Conservation (phyloP, 1,140 invertebrate species). For the Drosophila littoralis region DNA sequence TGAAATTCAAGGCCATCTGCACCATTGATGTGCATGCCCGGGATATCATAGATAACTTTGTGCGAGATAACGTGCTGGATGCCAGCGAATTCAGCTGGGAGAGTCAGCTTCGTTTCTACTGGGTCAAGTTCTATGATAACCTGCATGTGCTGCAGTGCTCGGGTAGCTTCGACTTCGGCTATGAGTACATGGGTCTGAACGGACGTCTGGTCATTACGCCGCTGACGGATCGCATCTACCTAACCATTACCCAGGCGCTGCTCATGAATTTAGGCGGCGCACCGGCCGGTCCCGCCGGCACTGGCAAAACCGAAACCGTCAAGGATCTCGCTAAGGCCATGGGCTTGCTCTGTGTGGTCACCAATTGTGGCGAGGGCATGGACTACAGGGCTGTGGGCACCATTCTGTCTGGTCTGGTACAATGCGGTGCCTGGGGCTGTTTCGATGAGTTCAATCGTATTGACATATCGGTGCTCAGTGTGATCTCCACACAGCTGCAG, state of each 20-base stretch:
- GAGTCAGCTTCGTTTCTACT: constrained; percentile 96
- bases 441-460: constrained; percentile 97
- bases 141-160: constrained; percentile 93
- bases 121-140: constrained; percentile 92
- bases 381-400: constrained; percentile 94
- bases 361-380: constrained; percentile 97
- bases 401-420: constrained; percentile 90
- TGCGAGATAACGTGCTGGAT: constrained; percentile 93
- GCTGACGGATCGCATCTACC: constrained; percentile 95
- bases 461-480: constrained; percentile 94
- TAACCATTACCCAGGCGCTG: constrained; percentile 95
- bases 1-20: constrained; percentile 94
- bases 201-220: constrained; percentile 95
- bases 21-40: constrained; percentile 96
- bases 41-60: constrained; percentile 94
- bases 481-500: constrained; percentile 95
- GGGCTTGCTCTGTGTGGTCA: constrained; percentile 94
- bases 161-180: constrained; percentile 94
- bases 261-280: constrained; percentile 95
- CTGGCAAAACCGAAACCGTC: constrained; percentile 96
- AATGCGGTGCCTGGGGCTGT: constrained; percentile 94
- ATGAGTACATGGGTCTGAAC: constrained; percentile 97
- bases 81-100: constrained; percentile 95
- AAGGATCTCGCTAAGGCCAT: constrained; percentile 96
- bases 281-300: constrained; percentile 90